Evolutionary conservation across 2,797 vertebrate genomes (phyloP), one percentile per base, ranked within the genome.

Genomic region (Parauchenoglanis punctatus): DNA sequence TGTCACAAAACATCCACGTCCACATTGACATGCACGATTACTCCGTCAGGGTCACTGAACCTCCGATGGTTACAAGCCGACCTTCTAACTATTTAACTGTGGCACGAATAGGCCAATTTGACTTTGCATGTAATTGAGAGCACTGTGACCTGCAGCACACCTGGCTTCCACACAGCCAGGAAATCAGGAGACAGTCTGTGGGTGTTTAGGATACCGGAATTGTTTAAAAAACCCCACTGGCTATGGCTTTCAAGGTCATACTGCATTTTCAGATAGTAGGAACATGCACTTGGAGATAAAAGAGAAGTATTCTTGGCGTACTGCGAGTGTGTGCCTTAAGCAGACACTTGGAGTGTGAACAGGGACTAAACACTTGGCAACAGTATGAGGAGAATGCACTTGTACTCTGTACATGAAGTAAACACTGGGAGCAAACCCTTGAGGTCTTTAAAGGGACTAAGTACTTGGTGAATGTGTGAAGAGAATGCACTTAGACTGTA

Each of bases 71-170:
- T 90, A 87, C 86, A 44, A 75, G 67, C 63, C 61, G 80, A 88
- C 76, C 88, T 89, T 81, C 77, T 89, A 91, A 89, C 85, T 88
- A 83, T 76, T 86, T 89, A 87, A 91, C 87, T 73, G 82, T 31
- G 72, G 76, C 40, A 59, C 54, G 76, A 86, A 89, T 87, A 80
- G 61, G 61, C 85, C 80, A 75, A 81, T 89, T 84, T 87, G 85
- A 61, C 77, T 70, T 52, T 80, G 72, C 83, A 84, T 83, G 68
- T 84, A 88, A 90, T 89, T 89, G 90, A 87, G 72, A 87, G 76
- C 65, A 85, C 85, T 73, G 77, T 77, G 77, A 87, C 87, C 83
- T 35, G 85, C 78, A 13, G 88, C 52, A 82, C 87, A 90, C 87
- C 86, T 90, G 82, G 83, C 84, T 67, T 77, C 78, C 44, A 58